Percentiles rank a stretch among this genome's conserved stretches.
Evolutionary conservation across 1,140 invertebrate species (phyloP).

Genomic region (Drosophila novamexicana): DNA sequence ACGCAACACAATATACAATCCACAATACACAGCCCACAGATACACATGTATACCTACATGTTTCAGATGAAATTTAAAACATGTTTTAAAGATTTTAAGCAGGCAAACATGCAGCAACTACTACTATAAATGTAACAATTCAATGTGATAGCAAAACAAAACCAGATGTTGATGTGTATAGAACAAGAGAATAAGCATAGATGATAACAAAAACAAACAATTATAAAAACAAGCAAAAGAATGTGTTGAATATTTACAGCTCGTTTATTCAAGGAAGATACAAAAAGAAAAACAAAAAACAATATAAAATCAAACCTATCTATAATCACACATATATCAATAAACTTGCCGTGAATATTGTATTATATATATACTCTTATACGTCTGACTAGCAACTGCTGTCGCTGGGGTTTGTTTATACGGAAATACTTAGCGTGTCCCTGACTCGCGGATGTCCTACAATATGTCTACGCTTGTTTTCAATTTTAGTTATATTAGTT

Average conservation of each 20-base stretch:
- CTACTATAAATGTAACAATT: conserved; percentile 85
- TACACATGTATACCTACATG: conserved; percentile 64
- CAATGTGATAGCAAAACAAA: conserved; percentile 84
- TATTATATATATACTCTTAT: conserved; percentile 24
- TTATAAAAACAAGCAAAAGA: conserved; percentile 55
- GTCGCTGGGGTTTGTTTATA: neutral
- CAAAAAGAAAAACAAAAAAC: conserved; percentile 28
- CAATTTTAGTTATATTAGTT: neutral
- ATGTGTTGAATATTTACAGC: conserved; percentile 82
- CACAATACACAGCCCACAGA: conserved; percentile 41
- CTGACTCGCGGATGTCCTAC: neutral
- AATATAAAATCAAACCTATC: conserved; percentile 75
- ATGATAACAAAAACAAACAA: conserved; percentile 47
- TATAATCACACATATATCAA: conserved; percentile 74
- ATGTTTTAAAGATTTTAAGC: conserved; percentile 81
- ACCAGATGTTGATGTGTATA: conserved; percentile 82
- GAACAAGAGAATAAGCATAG: conserved; percentile 71
- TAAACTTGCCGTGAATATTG: conserved; percentile 73
- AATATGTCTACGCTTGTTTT: neutral
- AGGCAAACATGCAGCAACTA: conserved; percentile 75
- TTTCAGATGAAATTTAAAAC: conserved; percentile 80
- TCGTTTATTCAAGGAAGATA: conserved; percentile 70
- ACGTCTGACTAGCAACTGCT: conserved; percentile 22
- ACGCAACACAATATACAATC: conserved; percentile 35
- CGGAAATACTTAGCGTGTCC: neutral